Percentiles rank a stretch among this genome's conserved stretches.
phyloP scores from a whole-genome alignment of 1,140 invertebrate genomes.

The Tetramorium simillimum region DNA sequence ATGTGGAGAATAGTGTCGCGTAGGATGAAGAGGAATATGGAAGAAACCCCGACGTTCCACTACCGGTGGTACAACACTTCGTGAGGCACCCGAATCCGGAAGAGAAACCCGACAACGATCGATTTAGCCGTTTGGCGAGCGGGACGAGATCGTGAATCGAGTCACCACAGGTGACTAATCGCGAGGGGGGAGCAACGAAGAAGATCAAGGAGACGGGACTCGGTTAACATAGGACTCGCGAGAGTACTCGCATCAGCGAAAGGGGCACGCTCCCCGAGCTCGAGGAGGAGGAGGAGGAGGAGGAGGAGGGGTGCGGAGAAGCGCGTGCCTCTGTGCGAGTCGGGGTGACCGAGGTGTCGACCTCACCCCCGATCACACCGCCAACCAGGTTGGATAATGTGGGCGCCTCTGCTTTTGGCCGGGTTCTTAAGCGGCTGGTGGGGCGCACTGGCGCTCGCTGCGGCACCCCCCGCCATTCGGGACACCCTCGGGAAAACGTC shows the following conservation, averaged over 20 bases:
- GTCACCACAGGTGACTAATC: slow-evolving; percentile 46
- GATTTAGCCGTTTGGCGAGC: slow-evolving; percentile 34
- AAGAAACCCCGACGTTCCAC: slow-evolving; percentile 65
- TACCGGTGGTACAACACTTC: slow-evolving; percentile 75
- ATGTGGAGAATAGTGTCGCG: slow-evolving; percentile 67
- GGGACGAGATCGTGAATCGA: slow-evolving; percentile 13
- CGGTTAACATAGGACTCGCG: slow-evolving; percentile 6
- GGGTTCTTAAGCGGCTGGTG: slow-evolving; percentile 83
- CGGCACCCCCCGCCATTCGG: slow-evolving; percentile 79
- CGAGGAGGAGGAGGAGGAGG: not conserved
- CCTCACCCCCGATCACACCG: slow-evolving; percentile 72
- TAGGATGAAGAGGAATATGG: slow-evolving; percentile 70
- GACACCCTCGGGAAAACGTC: slow-evolving; percentile 63
- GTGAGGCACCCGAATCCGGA: slow-evolving; percentile 59
- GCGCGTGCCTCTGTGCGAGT: slow-evolving; percentile 60
- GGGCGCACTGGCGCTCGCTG: slow-evolving; percentile 77
- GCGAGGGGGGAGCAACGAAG: not conserved
- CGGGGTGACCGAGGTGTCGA: slow-evolving; percentile 72
- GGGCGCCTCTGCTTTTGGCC: slow-evolving; percentile 82
- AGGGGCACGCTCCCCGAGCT: slow-evolving; percentile 20
- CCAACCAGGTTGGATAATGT: slow-evolving; percentile 82
- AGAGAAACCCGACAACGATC: not conserved
- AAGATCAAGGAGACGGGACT: slow-evolving; percentile 5
- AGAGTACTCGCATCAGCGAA: not conserved
- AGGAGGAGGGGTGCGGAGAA: slow-evolving; percentile 21